Conservation (phyloP, 2,888 invertebrate genomes). For the Theretra japonica region DNA sequence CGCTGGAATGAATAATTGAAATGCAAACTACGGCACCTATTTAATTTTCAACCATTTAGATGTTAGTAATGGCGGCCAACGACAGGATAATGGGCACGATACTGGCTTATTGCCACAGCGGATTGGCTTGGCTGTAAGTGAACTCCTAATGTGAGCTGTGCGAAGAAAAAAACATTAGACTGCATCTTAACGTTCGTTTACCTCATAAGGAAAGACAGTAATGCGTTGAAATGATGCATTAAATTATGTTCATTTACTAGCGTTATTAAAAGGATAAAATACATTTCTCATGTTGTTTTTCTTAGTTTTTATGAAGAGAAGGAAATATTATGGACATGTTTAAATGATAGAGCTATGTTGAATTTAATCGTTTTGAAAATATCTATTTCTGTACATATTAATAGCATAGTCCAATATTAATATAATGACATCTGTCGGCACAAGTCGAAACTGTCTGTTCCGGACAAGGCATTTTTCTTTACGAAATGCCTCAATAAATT, state of each 20-base stretch:
- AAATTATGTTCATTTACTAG: constrained; percentile 15
- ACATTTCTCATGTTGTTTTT: not conserved
- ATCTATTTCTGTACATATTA: no score
- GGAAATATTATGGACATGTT: no score
- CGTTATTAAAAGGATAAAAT: constrained; percentile 3
- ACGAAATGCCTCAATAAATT: no score
- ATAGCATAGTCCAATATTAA: no score
- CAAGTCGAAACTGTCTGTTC: no score
- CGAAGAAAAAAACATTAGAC: constrained; percentile 18
- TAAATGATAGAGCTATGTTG: no score
- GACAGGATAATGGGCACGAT: constrained; percentile 22
- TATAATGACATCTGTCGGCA: no score
- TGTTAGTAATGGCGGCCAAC: constrained; percentile 22
- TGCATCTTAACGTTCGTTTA: constrained; percentile 13
- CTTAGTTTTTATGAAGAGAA: not conserved
- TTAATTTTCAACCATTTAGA: constrained; percentile 25
- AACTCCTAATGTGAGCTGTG: constrained; percentile 21
- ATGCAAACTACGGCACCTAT: constrained; percentile 25
- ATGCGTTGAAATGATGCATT: constrained; percentile 10
- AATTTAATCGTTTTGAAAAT: no score
- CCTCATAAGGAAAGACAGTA: constrained; percentile 12
- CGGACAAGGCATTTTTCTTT: no score
- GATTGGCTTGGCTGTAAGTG: constrained; percentile 24
- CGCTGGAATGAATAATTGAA: constrained; percentile 24
- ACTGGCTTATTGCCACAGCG: constrained; percentile 26